Base-by-base conservation (phyloP, 1,140 invertebrate species). In the Cherax destructor region DNA sequence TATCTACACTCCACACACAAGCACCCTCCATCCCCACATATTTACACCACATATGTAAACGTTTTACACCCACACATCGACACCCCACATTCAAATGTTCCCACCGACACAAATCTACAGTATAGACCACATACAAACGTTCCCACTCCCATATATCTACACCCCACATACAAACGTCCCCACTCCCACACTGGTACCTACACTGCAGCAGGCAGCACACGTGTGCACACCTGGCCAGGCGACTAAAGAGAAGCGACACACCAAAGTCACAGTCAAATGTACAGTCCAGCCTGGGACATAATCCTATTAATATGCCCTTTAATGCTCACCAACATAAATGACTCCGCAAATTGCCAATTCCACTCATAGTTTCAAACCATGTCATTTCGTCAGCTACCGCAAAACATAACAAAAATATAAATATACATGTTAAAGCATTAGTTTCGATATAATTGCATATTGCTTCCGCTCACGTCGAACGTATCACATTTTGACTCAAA, bases 321-420 rank as follows among this genome's bases (percentile, higher is more conserved):
- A 83, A 83, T 83, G 61, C 24, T 30, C 30, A 9, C 81, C 59
- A 30, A 47, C 81, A 83, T 83, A 83, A 69, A 83, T 83, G 81
- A 52, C 81, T 69, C 59, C 56, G 30, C 16, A 69, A 83, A 83
- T 83, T 65, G 81, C 59, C 81, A 69, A 83, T 83, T 83, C 47
- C 81, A 83, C 61, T 83, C 81, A 74, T 74, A 83, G 61, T 65
- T 65, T n/a, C 81, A n/a, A 21, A 83, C 61, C 81, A 69, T 69
- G 81, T 83, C 81, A 69, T 83, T 69, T 83, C 47, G 81, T 83
- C 41, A 49, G n/a, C 61, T 9, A 69, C 81, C 81, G 81, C 59
- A 83, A 41, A 41, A 41, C 30, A 78, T 78, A 78, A 78, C 24
- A 78, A n/a, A 78, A 9, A 78, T 78, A 78, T 78, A 78, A 9